Conservation (phyloP, 2,888 invertebrate genomes). For the Clostera curtula region DNA sequence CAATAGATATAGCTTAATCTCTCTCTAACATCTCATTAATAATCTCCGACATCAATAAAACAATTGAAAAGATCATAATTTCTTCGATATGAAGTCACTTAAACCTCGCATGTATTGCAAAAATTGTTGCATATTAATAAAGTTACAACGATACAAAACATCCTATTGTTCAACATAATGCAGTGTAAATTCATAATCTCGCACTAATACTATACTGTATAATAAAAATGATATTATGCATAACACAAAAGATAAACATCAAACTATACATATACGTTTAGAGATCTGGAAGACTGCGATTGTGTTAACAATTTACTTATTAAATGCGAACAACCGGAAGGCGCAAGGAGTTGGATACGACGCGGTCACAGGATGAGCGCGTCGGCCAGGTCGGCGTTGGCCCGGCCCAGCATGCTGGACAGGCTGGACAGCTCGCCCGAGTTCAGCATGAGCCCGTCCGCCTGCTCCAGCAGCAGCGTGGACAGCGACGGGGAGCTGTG, state of each 20-base stretch:
- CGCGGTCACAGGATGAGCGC: slow-evolving; percentile 24
- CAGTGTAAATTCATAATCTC: no score
- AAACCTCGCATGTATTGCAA: no score
- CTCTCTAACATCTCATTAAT: slow-evolving; percentile 8
- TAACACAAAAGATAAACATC: no score
- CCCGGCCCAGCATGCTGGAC: slow-evolving; percentile 25
- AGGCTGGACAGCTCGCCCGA: slow-evolving; percentile 70
- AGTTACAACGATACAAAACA: no score
- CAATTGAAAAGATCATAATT: no score
- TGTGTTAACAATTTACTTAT: no score
- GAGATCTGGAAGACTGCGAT: slow-evolving; percentile 1
- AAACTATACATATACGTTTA: not conserved
- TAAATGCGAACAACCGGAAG: no score
- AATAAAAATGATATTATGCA: no score
- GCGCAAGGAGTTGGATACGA: slow-evolving; percentile 7
- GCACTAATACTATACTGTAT: no score
- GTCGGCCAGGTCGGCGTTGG: slow-evolving; percentile 32
- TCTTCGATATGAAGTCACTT: no score
- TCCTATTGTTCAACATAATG: no score
- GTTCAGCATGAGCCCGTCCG: slow-evolving; percentile 45
- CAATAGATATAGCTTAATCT: slow-evolving; percentile 11
- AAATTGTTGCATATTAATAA: no score
- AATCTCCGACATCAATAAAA: slow-evolving; percentile 8
- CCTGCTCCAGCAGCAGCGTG: slow-evolving; percentile 35
- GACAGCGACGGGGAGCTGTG: slow-evolving; percentile 31